Base-by-base conservation (phyloP, 2,888 invertebrate species). In the Ophion ventricosus region DNA sequence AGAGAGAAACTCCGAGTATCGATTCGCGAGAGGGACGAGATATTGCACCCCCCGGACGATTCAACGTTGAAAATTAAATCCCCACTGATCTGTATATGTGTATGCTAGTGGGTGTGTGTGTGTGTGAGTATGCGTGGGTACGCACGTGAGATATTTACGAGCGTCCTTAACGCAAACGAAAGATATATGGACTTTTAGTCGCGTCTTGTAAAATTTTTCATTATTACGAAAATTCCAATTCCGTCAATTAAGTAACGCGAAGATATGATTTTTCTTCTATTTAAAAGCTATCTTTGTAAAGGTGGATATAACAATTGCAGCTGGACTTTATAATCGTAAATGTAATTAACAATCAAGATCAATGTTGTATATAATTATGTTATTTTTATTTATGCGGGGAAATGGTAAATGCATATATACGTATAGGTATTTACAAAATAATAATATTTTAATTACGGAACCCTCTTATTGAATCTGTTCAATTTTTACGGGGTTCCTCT, bases 1-100 rank as follows among this genome's bases (percentile, higher is more conserved):
- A 67, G 59, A 70, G 84, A 63, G 70, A 49, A 79, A 56, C 82
- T 76, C 49, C 82, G 82, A 82, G 78, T 84, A 84, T 84, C 84
- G 84, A 84, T 84, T 84, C 79, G 84, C 82, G 76, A 72, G 75
- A 82, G 78, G 77, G 81, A 84, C 73, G 69, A 77, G 82, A 82
- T 79, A 81, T 76, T 75, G 73, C 75, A 80, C 79, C 79, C 79
- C 79, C 82, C 73, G 82, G 79, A 85, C 82, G 82, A 85, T 85
- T 85, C 84, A 85, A 75, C 84, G 84, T 72, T 69, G 84, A 82
- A 85, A 85, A 85, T 85, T 85, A 85, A 85, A 85, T 85, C 79
- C 79, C 23, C 56, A 57, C 43, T 64, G 40, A 79, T 78, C 49
- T 79, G n/a, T n/a, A n/a, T n/a, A n/a, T n/a, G n/a, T n/a, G n/a